phyloP scores from a whole-genome alignment of 2,888 invertebrate genomes.

The Xanthia togata region DNA sequence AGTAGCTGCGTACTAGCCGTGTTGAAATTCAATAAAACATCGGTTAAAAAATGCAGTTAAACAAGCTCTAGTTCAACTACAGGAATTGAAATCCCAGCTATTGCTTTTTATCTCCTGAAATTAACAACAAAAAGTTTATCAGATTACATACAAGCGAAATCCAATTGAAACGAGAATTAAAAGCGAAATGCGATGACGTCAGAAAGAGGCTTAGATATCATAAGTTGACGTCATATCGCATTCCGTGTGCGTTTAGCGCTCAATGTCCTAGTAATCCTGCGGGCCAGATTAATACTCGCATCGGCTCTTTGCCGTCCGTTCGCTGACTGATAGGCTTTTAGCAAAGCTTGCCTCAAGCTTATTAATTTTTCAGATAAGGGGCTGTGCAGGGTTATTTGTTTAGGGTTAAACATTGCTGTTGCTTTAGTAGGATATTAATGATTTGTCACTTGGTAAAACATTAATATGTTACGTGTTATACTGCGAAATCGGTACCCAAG shows the following conservation, averaged over 20 bases:
- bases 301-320: conserved; percentile 40
- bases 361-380: conserved; percentile 36
- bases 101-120: not conserved
- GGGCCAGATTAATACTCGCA: conserved; percentile 58
- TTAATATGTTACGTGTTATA: not conserved
- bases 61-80: not conserved
- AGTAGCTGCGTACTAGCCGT: not conserved
- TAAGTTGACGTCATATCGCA: conserved; percentile 53
- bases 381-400: conserved; percentile 20
- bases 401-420: conserved; percentile 13
- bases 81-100: not conserved
- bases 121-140: not conserved
- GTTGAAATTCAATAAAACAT: not conserved
- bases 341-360: conserved; percentile 13
- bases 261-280: conserved; percentile 56
- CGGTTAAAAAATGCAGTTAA: not conserved
- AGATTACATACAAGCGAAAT: conserved; percentile 4
- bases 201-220: conserved; percentile 56
- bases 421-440: not conserved
- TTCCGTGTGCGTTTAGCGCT: conserved; percentile 47
- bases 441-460: not conserved
- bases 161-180: conserved; percentile 32
- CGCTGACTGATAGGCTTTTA: conserved; percentile 52
- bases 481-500: not conserved
- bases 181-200: conserved; percentile 28